Evolutionary conservation across 2,888 invertebrate genomes (phyloP).

Genomic region (Icerya purchasi): DNA sequence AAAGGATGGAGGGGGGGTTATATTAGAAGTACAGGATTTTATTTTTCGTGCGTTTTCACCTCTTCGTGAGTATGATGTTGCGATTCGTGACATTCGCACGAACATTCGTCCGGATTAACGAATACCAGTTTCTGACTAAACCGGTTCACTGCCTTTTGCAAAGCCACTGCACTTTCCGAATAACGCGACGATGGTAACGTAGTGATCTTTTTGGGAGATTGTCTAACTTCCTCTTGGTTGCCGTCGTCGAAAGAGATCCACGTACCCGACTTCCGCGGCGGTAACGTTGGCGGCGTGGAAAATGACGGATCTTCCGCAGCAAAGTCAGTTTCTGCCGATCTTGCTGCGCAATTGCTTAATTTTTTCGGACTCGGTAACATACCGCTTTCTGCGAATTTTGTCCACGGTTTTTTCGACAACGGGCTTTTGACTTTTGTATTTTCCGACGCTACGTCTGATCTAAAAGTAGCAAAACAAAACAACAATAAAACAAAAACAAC

Average conservation of each 20-base stretch:
- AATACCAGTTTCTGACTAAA: slow-evolving; percentile 36
- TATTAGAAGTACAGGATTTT: no score
- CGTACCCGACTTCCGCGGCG: slow-evolving; percentile 27
- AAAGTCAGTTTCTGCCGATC: no score
- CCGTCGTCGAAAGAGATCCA: slow-evolving; percentile 79
- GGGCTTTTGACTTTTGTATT: slow-evolving; percentile 7
- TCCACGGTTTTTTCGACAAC: slow-evolving; percentile 1
- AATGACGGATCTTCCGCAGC: no score
- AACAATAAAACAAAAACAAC: no score
- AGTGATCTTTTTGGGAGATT: slow-evolving; percentile 61
- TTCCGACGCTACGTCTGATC: no score
- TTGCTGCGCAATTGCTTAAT: background rate
- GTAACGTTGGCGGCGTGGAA: slow-evolving; percentile 15
- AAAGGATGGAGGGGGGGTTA: no score
- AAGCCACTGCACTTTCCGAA: slow-evolving; percentile 5
- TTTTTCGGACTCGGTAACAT: background rate
- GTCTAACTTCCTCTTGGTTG: slow-evolving; percentile 43
- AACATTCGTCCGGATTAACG: slow-evolving; percentile 69
- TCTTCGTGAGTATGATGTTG: background rate
- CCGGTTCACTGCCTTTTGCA: slow-evolving; percentile 24
- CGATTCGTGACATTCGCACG: slow-evolving; percentile 60
- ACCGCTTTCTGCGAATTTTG: slow-evolving; percentile 1
- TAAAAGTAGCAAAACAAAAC: no score
- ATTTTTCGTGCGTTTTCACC: no score
- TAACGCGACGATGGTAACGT: slow-evolving; percentile 35